These are phyloP conservation scores for Carcharodon carcharias DNA, from an alignment of 2,797 vertebrate genomes.

Conservation along the genomic window DNA sequence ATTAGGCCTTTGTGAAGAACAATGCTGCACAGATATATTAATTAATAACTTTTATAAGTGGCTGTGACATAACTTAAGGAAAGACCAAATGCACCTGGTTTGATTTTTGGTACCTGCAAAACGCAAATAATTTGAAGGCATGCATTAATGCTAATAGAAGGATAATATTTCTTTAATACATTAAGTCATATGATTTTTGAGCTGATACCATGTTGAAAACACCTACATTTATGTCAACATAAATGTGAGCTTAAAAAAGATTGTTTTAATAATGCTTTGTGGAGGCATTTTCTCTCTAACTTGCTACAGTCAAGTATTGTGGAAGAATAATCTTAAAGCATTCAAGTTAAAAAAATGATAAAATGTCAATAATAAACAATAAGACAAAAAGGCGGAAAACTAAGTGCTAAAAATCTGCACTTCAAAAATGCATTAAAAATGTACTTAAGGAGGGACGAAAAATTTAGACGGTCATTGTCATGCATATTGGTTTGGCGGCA, in stretches of 20 bases:
- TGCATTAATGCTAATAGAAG: background rate
- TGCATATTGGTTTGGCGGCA: conserved; percentile 92
- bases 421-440: conserved; percentile 32
- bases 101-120: background rate
- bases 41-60: background rate
- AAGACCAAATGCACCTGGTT: background rate
- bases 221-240: background rate
- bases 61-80: background rate
- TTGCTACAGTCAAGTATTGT: background rate
- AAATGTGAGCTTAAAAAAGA: background rate
- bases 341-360: conserved; percentile 27
- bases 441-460: conserved; percentile 45
- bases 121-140: conserved; percentile 24
- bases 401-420: conserved; percentile 36
- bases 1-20: background rate
- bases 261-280: background rate
- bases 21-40: background rate
- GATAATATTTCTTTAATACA: background rate
- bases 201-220: background rate
- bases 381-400: conserved; percentile 19
- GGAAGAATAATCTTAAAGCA: background rate
- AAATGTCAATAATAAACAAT: conserved; percentile 10
- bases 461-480: conserved; percentile 77
- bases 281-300: background rate
- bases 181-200: background rate